These are phyloP conservation scores for Zootermopsis nevadensis DNA, from an alignment of 2,888 invertebrate genomes.

Conservation along the genomic window DNA sequence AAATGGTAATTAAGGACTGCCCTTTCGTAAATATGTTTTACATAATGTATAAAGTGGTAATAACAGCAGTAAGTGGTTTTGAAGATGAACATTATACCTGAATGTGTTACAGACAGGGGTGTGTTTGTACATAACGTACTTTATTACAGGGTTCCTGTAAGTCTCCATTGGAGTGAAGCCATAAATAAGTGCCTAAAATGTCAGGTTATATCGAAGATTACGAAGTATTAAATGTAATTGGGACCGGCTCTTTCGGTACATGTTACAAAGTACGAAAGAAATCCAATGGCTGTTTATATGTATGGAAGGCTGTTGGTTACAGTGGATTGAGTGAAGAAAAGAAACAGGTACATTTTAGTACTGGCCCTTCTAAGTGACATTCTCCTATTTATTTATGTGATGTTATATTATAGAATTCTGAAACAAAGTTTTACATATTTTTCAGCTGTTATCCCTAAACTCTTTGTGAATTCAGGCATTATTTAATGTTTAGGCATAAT, in stretches of 20 bases:
- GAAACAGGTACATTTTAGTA: conserved; percentile 62
- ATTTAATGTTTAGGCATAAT: too few species aligned
- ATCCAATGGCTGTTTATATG: conserved; percentile 66
- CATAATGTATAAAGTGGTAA: too few species aligned
- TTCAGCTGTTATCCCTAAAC: too few species aligned
- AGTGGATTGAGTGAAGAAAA: conserved; percentile 67
- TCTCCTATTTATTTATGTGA: too few species aligned
- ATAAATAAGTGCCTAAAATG: conserved; percentile 46
- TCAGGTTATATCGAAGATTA: conserved; percentile 63
- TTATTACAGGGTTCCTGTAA: not conserved
- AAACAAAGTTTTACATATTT: too few species aligned
- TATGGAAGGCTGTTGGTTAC: conserved; percentile 74
- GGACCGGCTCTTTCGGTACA: conserved; percentile 70
- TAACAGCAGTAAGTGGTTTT: too few species aligned
- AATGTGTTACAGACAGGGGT: not conserved
- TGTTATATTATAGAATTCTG: too few species aligned
- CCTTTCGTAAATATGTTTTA: too few species aligned
- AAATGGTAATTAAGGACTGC: too few species aligned
- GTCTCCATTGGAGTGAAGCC: not conserved
- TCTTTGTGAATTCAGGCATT: too few species aligned
- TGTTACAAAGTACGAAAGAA: conserved; percentile 72
- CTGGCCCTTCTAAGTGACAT: not conserved
- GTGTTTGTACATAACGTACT: not conserved
- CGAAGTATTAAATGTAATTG: conserved; percentile 70
- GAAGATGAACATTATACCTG: not conserved